These are phyloP conservation scores for Alaudala cheleensis DNA, from an alignment of 2,113 vertebrate species.

Conservation along the genomic window DNA sequence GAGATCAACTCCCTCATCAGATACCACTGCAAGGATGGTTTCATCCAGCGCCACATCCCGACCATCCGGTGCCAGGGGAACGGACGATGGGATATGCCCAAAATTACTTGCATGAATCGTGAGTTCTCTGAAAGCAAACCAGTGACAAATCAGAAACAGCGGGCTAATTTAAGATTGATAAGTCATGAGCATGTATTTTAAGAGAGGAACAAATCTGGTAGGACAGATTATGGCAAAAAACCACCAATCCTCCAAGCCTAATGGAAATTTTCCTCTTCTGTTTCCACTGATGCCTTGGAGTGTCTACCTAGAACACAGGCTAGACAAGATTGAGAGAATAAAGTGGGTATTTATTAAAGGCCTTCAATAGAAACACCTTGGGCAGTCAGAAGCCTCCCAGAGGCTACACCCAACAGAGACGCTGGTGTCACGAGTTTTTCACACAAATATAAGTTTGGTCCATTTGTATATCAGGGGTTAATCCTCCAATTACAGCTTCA, in stretches of 20 bases:
- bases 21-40: conserved; percentile 93
- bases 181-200: not conserved
- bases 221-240: not conserved
- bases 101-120: conserved; percentile 94
- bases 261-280: not conserved
- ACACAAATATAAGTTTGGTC: too few species aligned
- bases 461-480: not conserved
- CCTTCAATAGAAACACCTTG: not conserved
- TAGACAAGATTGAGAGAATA: not conserved
- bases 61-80: conserved; percentile 91
- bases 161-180: not conserved
- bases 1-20: conserved; percentile 96
- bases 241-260: not conserved
- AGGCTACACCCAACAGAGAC: too few species aligned
- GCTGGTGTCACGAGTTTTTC: accelerated
- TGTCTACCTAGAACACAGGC: not conserved
- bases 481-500: not conserved
- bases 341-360: not conserved
- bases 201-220: not conserved
- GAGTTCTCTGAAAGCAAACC: conserved; percentile 76
- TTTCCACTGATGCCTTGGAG: not conserved
- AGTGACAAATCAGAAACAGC: not conserved
- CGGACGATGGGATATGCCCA: conserved; percentile 92
- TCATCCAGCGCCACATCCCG: conserved; percentile 93
- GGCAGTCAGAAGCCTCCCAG: not conserved